Percentiles rank a stretch among this genome's conserved stretches.
phyloP scores from a whole-genome alignment of 23 tunicate species.

The Phallusia fumigata region DNA sequence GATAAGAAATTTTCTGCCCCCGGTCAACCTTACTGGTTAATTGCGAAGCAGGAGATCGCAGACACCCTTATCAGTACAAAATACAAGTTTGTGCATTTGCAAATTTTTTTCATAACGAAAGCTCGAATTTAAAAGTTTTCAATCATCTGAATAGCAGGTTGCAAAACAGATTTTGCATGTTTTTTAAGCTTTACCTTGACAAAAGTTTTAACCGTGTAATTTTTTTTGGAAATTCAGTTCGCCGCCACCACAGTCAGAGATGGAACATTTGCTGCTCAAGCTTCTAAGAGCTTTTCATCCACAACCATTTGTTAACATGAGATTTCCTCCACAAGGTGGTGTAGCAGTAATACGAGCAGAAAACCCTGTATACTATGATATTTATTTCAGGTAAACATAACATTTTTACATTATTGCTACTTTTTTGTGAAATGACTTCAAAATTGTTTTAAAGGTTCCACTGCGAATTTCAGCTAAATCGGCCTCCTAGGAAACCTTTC shows the following conservation, averaged over 20 bases:
- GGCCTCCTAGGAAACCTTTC: constrained; percentile 35
- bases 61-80: background rate
- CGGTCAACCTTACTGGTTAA: constrained; percentile 51
- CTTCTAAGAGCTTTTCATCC: constrained; percentile 54
- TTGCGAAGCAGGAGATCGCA: background rate
- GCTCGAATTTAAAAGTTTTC: no score
- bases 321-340: constrained; percentile 68
- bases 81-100: background rate
- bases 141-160: no score
- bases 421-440: no score
- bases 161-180: no score
- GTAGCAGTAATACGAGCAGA: constrained; percentile 47
- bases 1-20: background rate
- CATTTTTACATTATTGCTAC: background rate
- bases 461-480: constrained; percentile 62
- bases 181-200: background rate
- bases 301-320: constrained; percentile 41
- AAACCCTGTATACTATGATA: constrained; percentile 34
- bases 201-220: background rate
- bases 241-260: constrained; percentile 14
- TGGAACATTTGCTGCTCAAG: constrained; percentile 31
- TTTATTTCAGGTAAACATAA: constrained; percentile 40
- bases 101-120: no score
- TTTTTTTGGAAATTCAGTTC: constrained; percentile 28
- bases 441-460: constrained; percentile 57